Evolutionary conservation across 2,797 vertebrate species (phyloP), one percentile per base, ranked within the genome.

Genomic region (Sciurus carolinensis): DNA sequence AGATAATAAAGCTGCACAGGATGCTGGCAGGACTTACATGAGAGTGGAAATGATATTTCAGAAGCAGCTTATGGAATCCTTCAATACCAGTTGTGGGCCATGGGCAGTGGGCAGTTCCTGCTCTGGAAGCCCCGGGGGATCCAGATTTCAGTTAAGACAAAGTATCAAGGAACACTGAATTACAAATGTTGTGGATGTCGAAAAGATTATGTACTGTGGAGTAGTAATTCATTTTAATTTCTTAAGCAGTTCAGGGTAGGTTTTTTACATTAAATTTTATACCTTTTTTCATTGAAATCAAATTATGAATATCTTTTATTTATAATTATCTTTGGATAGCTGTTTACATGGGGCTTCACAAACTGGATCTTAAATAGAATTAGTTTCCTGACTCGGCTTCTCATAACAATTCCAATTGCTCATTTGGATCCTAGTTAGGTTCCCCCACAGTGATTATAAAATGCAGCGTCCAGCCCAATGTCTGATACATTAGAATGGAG

Each of bases 221-320:
- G 66, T 79, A 47, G 17, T 75, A 75, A 90, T 75, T 87, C 90
- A 62, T 28, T 90, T 87, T 87, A 26, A 79, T 94, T 91, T 90
- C 50, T 76, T 59, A 92, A 85, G 59, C 93, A 90, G 85, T 95
- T 90, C 62, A 88, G 44, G 87, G 72, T 76, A 52, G 26, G 12
- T 81, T 71, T 90, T 42, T 86, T 88, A 69, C 22, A 66, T 90
- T 69, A 22, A 57, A 22, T 79, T 79, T 39, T 64, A 77, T 80
- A 66, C 26, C 39, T 42, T 87, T 76, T 92, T 66, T 59, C 18
- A 64, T 52, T 92, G 64, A 87, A 69, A n/a, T 75, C 44, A 88
- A 57, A 57, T 57, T 57, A 62, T 24, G 24, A 3, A 30, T 90
- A 44, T 30, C 44, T 88, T 89, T 82, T 85, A 94, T 82, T 91